Conservation (phyloP, 2,797 vertebrate species). For the Emys orbicularis region DNA sequence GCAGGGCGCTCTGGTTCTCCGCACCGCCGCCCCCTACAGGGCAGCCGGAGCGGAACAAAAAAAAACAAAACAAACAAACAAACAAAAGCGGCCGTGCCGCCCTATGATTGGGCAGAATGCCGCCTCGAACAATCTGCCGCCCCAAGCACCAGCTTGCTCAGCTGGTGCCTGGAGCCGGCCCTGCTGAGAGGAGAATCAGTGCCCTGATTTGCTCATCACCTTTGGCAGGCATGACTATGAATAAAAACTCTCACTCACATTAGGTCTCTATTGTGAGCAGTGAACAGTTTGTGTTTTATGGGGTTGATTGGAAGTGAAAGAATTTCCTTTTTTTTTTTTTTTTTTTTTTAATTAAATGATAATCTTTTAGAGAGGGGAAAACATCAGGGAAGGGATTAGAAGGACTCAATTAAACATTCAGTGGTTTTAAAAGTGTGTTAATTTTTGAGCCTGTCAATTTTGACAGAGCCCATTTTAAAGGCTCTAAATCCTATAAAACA, state of each 20-base stretch:
- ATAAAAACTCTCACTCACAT: neutral
- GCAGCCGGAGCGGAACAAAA: too few relatives aligned
- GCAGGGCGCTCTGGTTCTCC: too few relatives aligned
- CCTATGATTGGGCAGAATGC: too few relatives aligned
- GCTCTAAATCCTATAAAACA: neutral
- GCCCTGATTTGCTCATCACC: neutral
- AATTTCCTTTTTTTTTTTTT: neutral
- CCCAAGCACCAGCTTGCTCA: too few relatives aligned
- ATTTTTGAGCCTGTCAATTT: neutral
- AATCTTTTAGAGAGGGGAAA: neutral
- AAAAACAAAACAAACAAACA: too few relatives aligned
- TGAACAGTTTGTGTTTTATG: neutral
- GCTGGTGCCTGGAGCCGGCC: too few relatives aligned
- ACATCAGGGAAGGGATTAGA: neutral
- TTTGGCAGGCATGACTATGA: neutral
- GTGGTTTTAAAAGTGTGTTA: neutral
- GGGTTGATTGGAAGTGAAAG: neutral
- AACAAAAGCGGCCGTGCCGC: too few relatives aligned
- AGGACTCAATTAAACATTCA: neutral
- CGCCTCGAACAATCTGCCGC: too few relatives aligned
- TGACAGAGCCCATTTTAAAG: constrained; percentile 20
- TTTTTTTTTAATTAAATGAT: neutral
- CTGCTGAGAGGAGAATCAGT: neutral
- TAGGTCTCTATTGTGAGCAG: neutral
- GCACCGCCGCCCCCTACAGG: too few relatives aligned